Conservation (phyloP, 2,113 vertebrate species). For the Mastomys natalensis region DNA sequence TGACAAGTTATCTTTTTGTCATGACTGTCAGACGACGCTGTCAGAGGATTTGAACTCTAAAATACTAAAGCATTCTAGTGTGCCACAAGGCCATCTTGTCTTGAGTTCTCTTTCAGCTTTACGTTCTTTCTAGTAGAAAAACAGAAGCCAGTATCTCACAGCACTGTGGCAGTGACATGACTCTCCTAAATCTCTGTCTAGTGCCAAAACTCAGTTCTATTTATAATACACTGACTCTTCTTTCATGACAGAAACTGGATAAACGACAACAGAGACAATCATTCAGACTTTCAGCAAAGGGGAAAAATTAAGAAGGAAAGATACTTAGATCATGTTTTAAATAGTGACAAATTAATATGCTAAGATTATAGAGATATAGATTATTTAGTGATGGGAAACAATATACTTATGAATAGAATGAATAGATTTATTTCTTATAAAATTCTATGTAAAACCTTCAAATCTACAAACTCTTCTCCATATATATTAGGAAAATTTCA, state of each 20-base stretch:
- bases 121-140: neutral
- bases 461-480: neutral
- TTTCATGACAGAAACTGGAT: neutral
- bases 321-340: neutral
- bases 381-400: constrained; percentile 12
- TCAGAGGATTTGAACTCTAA: neutral
- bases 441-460: neutral
- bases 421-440: neutral
- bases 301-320: neutral
- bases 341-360: neutral
- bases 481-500: neutral
- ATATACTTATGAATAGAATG: neutral
- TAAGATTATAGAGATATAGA: neutral
- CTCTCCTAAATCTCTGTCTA: neutral
- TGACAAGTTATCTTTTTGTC: neutral
- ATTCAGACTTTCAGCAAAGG: neutral
- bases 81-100: neutral
- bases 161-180: neutral
- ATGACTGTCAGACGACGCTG: neutral
- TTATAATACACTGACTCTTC: neutral
- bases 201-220: neutral
- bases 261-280: neutral
- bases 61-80: neutral
- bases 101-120: neutral
- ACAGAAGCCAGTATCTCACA: neutral